A percentile compares a stretch with the other conserved stretches of the same genome.
phyloP scores from a whole-genome alignment of 2,797 vertebrate genomes.

The Urophycis tenuis region DNA sequence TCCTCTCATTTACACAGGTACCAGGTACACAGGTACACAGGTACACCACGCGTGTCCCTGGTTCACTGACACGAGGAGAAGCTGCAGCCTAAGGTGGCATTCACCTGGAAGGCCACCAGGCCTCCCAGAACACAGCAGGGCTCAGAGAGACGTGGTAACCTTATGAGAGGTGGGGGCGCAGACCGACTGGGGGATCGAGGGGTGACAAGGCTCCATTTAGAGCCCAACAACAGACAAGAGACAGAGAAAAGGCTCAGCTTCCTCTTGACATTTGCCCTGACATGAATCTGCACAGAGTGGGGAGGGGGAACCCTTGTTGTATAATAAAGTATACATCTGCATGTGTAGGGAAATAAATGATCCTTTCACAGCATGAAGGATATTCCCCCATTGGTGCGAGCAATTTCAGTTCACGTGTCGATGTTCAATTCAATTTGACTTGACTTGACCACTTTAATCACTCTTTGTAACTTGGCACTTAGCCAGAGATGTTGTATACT shows the following conservation, averaged over 20 bases:
- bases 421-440: too few species aligned
- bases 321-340: neutral
- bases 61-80: too few species aligned
- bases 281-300: conserved; percentile 20
- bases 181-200: conserved; percentile 6
- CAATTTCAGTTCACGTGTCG: neutral
- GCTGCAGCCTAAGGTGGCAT: conserved; percentile 38
- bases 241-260: conserved; percentile 32
- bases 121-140: conserved; percentile 49
- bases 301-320: neutral
- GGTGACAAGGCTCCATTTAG: conserved; percentile 32
- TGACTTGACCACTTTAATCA: too few species aligned
- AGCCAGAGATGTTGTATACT: too few species aligned
- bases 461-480: too few species aligned
- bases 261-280: conserved; percentile 23
- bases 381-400: too few species aligned
- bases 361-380: neutral
- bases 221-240: conserved; percentile 42
- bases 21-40: too few species aligned
- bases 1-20: too few species aligned
- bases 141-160: conserved; percentile 48
- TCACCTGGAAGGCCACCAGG: conserved; percentile 53
- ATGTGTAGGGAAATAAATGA: too few species aligned
- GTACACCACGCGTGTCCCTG: too few species aligned
- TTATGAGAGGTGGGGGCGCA: conserved; percentile 38